These are phyloP conservation scores for Thera obeliscata DNA, from an alignment of 2,888 invertebrate genomes.

Conservation along the genomic window DNA sequence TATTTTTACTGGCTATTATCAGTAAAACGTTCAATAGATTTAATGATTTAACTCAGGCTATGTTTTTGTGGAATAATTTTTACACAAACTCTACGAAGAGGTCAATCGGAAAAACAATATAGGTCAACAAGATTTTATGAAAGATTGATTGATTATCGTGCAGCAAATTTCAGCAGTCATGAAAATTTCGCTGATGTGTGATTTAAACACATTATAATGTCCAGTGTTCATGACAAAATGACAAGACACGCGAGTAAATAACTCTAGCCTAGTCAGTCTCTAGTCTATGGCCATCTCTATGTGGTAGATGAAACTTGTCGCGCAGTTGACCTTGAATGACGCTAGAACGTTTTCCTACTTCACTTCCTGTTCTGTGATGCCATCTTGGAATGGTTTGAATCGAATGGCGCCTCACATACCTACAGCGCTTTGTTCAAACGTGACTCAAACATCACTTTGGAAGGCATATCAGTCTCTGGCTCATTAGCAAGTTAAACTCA, in stretches of 20 bases:
- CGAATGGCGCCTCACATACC: constrained; percentile 52
- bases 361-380: constrained; percentile 79
- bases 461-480: constrained; percentile 29
- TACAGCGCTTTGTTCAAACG: constrained; percentile 42
- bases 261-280: constrained; percentile 20
- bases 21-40: constrained; percentile 1
- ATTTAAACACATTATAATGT: constrained; percentile 4
- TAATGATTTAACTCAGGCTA: not conserved
- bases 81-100: too few relatives aligned
- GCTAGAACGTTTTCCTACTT: constrained; percentile 80
- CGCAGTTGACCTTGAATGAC: constrained; percentile 75
- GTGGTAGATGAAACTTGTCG: constrained; percentile 63
- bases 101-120: not conserved
- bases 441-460: constrained; percentile 35
- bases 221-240: constrained; percentile 3
- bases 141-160: not conserved
- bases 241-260: not conserved
- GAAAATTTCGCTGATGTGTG: constrained; percentile 2
- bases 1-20: not conserved
- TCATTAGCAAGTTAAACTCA: constrained; percentile 31
- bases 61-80: not conserved
- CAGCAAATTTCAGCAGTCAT: not conserved
- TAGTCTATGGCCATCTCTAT: constrained; percentile 45
- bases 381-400: constrained; percentile 68
- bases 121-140: constrained; percentile 3